A percentile compares a stretch with the other conserved stretches of the same genome.
Conservation (phyloP, 35 echinoderm and acorn worm species). For the Acanthaster planci region DNA sequence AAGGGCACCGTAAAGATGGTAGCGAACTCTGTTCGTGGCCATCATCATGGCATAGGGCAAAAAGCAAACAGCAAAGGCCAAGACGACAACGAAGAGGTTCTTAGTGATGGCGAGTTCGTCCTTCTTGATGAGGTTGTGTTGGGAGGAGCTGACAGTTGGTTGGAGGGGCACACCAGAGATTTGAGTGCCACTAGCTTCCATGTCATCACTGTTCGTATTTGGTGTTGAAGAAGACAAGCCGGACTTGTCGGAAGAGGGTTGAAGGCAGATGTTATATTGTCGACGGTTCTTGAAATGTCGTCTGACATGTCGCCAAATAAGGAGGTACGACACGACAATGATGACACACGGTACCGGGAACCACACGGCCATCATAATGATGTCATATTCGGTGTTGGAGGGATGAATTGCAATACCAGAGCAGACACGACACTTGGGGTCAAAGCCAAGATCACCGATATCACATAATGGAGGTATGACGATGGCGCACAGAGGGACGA, state of each 20-base stretch:
- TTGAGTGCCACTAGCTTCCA: no score
- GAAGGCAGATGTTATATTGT: no score
- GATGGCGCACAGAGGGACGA: constrained; percentile 45
- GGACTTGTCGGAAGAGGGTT: no score
- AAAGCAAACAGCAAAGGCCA: background rate
- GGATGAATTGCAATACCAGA: constrained; percentile 59
- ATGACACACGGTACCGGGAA: constrained; percentile 71
- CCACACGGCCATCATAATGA: constrained; percentile 38
- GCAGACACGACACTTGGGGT: constrained; percentile 54
- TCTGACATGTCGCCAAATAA: constrained; percentile 59
- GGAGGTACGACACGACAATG: constrained; percentile 61
- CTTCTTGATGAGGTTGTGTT: background rate
- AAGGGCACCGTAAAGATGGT: constrained; percentile 1
- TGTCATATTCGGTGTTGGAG: constrained; percentile 53
- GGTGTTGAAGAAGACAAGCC: background rate
- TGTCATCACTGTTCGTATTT: background rate
- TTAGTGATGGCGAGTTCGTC: background rate
- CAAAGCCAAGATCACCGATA: constrained; percentile 74
- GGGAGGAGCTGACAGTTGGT: background rate
- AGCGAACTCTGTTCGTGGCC: background rate
- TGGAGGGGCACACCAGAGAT: background rate
- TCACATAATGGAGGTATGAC: constrained; percentile 62
- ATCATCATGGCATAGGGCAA: background rate
- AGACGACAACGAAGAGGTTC: constrained; percentile 22
- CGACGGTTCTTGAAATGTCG: constrained; percentile 39